Percentiles rank a stretch among this genome's conserved stretches.
phyloP scores from a whole-genome alignment of 2,113 vertebrate genomes.

The Plotosus lineatus region DNA sequence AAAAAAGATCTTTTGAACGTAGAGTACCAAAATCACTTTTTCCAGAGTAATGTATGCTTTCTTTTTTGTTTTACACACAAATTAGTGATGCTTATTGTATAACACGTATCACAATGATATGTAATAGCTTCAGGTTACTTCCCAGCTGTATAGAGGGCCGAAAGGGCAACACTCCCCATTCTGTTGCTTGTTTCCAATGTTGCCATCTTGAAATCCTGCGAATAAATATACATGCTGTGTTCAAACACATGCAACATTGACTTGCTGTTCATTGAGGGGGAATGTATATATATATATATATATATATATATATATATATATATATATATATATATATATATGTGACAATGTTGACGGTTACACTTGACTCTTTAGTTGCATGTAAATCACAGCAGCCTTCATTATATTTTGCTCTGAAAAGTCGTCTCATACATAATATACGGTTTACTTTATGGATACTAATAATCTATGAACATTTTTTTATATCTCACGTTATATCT shows the following conservation, averaged over 20 bases:
- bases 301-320: too few relatives aligned
- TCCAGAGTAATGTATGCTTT: neutral
- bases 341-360: too few relatives aligned
- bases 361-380: too few relatives aligned
- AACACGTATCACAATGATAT: slow-evolving; percentile 21
- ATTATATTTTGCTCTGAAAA: too few relatives aligned
- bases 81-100: slow-evolving; percentile 3
- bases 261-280: neutral
- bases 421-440: too few relatives aligned
- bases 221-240: slow-evolving; percentile 4
- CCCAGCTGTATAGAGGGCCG: neutral
- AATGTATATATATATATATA: too few relatives aligned
- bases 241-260: neutral
- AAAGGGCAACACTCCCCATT: slow-evolving; percentile 4
- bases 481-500: too few relatives aligned
- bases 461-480: too few relatives aligned
- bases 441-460: too few relatives aligned
- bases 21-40: neutral
- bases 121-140: slow-evolving; percentile 25
- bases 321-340: too few relatives aligned
- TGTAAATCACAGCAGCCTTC: too few relatives aligned
- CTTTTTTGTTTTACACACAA: neutral
- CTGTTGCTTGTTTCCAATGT: slow-evolving; percentile 15
- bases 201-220: slow-evolving; percentile 2
- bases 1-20: neutral